These are phyloP conservation scores for Muricea muricata DNA, from an alignment of 92 coral and sea anemone species.

Conservation along the genomic window DNA sequence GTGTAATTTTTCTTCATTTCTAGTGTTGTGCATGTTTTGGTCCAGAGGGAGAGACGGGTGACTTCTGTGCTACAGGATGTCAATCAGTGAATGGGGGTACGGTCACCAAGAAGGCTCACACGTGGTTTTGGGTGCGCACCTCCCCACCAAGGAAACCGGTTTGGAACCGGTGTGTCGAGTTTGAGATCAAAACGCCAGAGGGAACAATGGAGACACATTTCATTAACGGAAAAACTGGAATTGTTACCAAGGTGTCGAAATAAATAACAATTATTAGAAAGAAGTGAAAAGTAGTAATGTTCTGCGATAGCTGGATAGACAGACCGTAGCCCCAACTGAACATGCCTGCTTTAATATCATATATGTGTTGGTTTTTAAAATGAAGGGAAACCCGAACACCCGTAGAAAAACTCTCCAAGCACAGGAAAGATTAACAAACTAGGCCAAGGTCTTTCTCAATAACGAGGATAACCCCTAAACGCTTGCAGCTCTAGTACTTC, in stretches of 20 bases:
- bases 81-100: slow-evolving; percentile 12
- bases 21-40: slow-evolving; percentile 35
- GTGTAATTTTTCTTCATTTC: background rate
- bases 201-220: background rate
- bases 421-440: no score
- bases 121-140: slow-evolving; percentile 25
- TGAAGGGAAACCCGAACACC: no score
- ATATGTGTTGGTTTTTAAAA: no score
- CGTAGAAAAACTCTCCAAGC: no score
- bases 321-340: no score
- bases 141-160: background rate
- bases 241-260: slow-evolving; percentile 1
- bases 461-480: no score
- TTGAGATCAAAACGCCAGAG: background rate
- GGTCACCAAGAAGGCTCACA: slow-evolving; percentile 2
- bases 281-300: no score
- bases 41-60: slow-evolving; percentile 22
- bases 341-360: no score
- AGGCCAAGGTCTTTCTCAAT: no score
- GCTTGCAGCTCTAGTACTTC: no score
- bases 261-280: no score
- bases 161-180: slow-evolving; percentile 22
- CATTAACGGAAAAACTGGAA: slow-evolving; percentile 13
- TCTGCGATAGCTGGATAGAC: no score
- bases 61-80: slow-evolving; percentile 26